A percentile compares a stretch with the other conserved stretches of the same genome.
Evolutionary conservation across 2,888 invertebrate species (phyloP).

Genomic region (Ornithoptera priamus): DNA sequence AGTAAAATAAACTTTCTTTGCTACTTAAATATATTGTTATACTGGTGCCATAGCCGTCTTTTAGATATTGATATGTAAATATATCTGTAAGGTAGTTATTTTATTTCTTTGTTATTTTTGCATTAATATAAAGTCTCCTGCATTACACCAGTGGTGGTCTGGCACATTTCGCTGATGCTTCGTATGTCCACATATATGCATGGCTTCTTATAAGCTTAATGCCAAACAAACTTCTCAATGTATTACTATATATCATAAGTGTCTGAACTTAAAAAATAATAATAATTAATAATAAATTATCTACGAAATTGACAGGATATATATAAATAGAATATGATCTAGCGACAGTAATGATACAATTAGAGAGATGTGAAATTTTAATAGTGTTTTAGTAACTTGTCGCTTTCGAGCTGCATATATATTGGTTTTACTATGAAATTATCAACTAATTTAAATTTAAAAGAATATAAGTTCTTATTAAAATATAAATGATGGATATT

Average conservation of each 20-base stretch:
- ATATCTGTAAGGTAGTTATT: slow-evolving; percentile 16
- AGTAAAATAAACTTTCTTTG: slow-evolving; percentile 20
- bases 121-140: slow-evolving; percentile 9
- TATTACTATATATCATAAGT: slow-evolving; percentile 11
- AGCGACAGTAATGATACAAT: slow-evolving; percentile 18
- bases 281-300: slow-evolving; percentile 9
- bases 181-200: slow-evolving; percentile 20
- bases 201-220: slow-evolving; percentile 20
- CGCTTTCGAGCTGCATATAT: slow-evolving; percentile 7
- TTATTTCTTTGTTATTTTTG: slow-evolving; percentile 24
- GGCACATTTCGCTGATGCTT: slow-evolving; percentile 8
- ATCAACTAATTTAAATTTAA: slow-evolving; percentile 3
- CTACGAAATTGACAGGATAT: slow-evolving; percentile 16
- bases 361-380: slow-evolving; percentile 27
- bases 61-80: slow-evolving; percentile 27
- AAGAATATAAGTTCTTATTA: slow-evolving; percentile 17
- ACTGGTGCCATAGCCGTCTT: slow-evolving; percentile 29
- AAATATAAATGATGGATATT: slow-evolving; percentile 9
- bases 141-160: slow-evolving; percentile 16
- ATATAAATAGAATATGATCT: slow-evolving; percentile 17
- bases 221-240: slow-evolving; percentile 18
- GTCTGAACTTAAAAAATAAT: slow-evolving; percentile 14
- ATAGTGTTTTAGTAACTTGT: slow-evolving; percentile 18
- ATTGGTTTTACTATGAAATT: slow-evolving; percentile 7
- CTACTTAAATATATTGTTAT: slow-evolving; percentile 29